phyloP scores from a whole-genome alignment of 2,113 vertebrate genomes.

The Corydoras sp. region DNA sequence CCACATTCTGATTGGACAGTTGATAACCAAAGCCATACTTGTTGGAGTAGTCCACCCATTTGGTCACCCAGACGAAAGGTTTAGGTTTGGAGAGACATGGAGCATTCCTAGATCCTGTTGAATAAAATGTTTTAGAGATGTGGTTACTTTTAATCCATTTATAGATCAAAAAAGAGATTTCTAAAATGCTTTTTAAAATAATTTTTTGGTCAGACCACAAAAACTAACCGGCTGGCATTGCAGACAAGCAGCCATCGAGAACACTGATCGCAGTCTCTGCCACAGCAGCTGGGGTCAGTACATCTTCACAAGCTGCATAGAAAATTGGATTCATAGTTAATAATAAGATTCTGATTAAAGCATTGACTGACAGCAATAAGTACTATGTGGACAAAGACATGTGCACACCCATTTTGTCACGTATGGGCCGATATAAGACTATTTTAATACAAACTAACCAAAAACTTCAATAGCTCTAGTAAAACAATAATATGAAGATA shows the following conservation, averaged over 20 bases:
- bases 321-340: neutral
- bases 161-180: neutral
- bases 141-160: neutral
- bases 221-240: conserved; percentile 84
- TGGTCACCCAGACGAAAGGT: conserved; percentile 93
- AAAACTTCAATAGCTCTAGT: too few species aligned
- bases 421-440: too few species aligned
- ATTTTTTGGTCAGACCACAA: neutral
- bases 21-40: conserved; percentile 97
- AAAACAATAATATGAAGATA: too few species aligned
- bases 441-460: too few species aligned
- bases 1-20: conserved; percentile 87
- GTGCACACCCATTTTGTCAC: too few species aligned
- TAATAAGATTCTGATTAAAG: too few species aligned
- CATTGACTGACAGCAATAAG: too few species aligned
- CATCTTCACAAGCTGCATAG: conserved; percentile 80
- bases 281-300: conserved; percentile 74
- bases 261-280: conserved; percentile 79
- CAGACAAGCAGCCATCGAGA: conserved; percentile 78
- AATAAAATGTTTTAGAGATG: conserved; percentile 5
- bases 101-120: conserved; percentile 79
- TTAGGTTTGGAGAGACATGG: conserved; percentile 79
- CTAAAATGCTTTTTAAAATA: neutral
- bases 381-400: too few species aligned
- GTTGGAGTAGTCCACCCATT: conserved; percentile 98